Conservation (phyloP, 2,888 invertebrate species). For the Cybosia mesomella region DNA sequence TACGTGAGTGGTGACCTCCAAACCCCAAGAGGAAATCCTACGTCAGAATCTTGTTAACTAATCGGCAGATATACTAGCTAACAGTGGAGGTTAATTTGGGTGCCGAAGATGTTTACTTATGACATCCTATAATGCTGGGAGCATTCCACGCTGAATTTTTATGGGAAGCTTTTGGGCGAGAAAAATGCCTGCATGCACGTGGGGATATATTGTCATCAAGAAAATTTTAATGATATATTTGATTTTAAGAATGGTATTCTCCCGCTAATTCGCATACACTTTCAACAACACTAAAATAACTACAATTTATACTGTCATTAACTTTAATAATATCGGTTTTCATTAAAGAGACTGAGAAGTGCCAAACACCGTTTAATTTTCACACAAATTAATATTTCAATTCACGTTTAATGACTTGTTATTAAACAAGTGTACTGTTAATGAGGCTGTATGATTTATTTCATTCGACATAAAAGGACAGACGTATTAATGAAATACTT, state of each 20-base stretch:
- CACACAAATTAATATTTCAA: conserved; percentile 34
- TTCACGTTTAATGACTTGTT: conserved; percentile 33
- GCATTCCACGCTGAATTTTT: no score
- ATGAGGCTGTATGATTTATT: conserved; percentile 51
- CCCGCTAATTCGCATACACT: not conserved
- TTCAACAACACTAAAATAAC: not conserved
- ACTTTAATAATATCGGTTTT: conserved; percentile 4
- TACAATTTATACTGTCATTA: conserved; percentile 2
- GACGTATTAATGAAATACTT: conserved; percentile 56
- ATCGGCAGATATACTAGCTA: no score
- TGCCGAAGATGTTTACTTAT: no score
- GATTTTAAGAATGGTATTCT: no score
- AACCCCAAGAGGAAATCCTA: not conserved
- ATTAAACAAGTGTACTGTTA: conserved; percentile 41
- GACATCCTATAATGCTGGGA: no score
- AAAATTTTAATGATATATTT: no score
- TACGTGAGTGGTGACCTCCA: not conserved
- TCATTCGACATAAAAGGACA: conserved; percentile 46
- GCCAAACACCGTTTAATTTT: conserved; percentile 23
- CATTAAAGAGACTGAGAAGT: conserved; percentile 6
- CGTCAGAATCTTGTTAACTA: no score
- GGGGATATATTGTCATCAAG: no score
- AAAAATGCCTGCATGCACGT: no score
- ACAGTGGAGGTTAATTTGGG: no score
- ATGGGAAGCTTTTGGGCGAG: no score